Percentiles rank a stretch among this genome's conserved stretches.
These are phyloP conservation scores for Diachasmimorpha longicaudata DNA, from an alignment of 1,140 invertebrate genomes.

Conservation along the genomic window DNA sequence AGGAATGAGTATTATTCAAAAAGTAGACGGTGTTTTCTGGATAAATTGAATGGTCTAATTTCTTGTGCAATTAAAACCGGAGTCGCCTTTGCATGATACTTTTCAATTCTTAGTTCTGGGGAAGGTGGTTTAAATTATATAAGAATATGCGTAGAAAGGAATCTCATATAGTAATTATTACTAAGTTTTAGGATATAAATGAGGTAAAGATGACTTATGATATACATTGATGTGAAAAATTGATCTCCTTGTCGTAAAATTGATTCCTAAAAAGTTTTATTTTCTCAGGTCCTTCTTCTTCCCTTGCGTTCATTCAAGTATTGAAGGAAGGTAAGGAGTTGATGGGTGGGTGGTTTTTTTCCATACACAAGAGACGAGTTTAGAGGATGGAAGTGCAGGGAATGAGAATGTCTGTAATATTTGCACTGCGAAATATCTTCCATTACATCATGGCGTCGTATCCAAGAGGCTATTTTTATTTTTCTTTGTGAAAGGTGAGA, in stretches of 20 bases:
- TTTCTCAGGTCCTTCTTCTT: slow-evolving; percentile 18
- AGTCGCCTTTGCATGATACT: neutral
- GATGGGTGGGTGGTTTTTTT: slow-evolving; percentile 36
- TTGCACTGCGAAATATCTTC: slow-evolving; percentile 60
- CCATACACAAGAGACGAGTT: slow-evolving; percentile 13
- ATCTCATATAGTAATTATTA: too few relatives aligned
- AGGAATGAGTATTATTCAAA: neutral
- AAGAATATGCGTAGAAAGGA: too few relatives aligned
- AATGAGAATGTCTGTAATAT: slow-evolving; percentile 43
- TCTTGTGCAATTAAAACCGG: neutral
- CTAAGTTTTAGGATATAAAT: too few relatives aligned
- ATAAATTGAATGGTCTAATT: slow-evolving; percentile 11
- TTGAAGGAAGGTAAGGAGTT: slow-evolving; percentile 40
- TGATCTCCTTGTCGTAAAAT: too few relatives aligned
- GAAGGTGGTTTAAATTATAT: neutral
- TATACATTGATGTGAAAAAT: too few relatives aligned
- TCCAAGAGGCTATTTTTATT: slow-evolving; percentile 57
- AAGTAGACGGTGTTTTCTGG: neutral
- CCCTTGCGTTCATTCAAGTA: slow-evolving; percentile 1
- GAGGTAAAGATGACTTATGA: too few relatives aligned
- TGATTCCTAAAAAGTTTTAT: too few relatives aligned
- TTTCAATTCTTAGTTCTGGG: neutral
- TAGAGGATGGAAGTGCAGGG: slow-evolving; percentile 27
- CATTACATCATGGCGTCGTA: slow-evolving; percentile 56
- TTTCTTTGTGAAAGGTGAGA: slow-evolving; percentile 32